Evolutionary conservation across 2,888 invertebrate species (phyloP).

Genomic region (Oscheius myriophilus): DNA sequence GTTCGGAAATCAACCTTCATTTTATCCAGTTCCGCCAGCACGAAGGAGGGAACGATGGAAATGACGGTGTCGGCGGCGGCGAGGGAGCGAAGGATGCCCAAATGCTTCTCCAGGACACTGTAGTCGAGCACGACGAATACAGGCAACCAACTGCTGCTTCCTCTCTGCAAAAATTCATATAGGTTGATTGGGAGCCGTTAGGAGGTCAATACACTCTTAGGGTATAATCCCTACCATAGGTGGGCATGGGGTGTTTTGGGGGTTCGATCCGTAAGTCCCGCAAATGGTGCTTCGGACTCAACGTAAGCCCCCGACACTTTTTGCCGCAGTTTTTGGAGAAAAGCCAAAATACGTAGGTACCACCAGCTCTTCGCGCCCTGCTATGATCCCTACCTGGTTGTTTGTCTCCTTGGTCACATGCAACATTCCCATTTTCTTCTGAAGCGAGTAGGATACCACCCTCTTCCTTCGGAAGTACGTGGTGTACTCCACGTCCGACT

Average conservation of each 20-base stretch:
- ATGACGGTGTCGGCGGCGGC: conserved; percentile 4
- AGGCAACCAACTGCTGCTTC: conserved; percentile 19
- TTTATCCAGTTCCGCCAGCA: conserved; percentile 26
- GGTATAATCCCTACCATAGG: too few relatives aligned
- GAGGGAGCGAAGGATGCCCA: not conserved
- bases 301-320: too few relatives aligned
- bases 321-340: conserved; percentile 8
- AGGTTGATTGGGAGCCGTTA: too few relatives aligned
- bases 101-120: conserved; percentile 22
- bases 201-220: too few relatives aligned
- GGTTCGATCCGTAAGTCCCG: too few relatives aligned
- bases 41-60: conserved; percentile 28
- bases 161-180: conserved; percentile 8
- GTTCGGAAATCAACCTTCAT: conserved; percentile 23
- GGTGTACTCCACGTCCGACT: conserved; percentile 20
- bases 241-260: too few relatives aligned
- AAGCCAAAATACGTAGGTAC: conserved; percentile 8
- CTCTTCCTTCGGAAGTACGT: conserved; percentile 24
- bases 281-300: conserved; percentile 10
- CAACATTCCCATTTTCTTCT: conserved; percentile 12
- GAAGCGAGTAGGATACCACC: not conserved
- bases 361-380: too few relatives aligned
- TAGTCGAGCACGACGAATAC: conserved; percentile 25
- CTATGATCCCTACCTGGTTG: not conserved
- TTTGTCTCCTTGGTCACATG: not conserved